phyloP scores from a whole-genome alignment of 2,797 vertebrate species.

The Sternarchorhynchus goeldii region DNA sequence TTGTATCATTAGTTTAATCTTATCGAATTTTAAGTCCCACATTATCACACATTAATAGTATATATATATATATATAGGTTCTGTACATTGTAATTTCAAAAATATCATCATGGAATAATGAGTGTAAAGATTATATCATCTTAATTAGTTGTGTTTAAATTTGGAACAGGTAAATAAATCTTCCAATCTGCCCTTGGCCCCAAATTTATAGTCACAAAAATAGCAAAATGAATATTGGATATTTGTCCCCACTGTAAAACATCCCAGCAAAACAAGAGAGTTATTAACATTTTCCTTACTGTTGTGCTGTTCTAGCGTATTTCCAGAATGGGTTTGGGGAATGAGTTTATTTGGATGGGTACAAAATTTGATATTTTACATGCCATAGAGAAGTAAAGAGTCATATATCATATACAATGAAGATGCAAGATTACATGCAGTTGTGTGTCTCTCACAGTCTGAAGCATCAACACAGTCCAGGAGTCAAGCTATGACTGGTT shows the following conservation, averaged over 20 bases:
- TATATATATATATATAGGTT: background rate
- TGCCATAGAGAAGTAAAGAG: too few relatives aligned
- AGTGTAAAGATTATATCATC: background rate
- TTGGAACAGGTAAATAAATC: slow-evolving; percentile 8
- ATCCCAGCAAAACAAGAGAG: background rate
- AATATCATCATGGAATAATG: background rate
- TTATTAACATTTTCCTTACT: background rate
- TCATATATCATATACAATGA: too few relatives aligned
- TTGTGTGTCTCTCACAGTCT: too few relatives aligned
- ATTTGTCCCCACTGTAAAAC: background rate
- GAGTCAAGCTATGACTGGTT: too few relatives aligned
- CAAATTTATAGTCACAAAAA: slow-evolving; percentile 9
- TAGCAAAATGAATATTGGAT: background rate
- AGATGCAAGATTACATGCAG: too few relatives aligned
- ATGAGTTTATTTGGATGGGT: background rate
- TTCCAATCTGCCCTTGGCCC: background rate
- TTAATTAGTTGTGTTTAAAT: background rate
- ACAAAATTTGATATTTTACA: background rate
- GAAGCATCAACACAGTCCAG: too few relatives aligned
- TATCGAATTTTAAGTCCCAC: too few relatives aligned
- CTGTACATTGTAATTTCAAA: background rate
- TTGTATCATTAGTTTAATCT: too few relatives aligned
- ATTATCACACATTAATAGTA: background rate
- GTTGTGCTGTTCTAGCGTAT: background rate
- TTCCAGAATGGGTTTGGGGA: background rate